These are phyloP conservation scores for Gobiocypris rarus DNA, from an alignment of 2,113 vertebrate genomes.

Conservation along the genomic window DNA sequence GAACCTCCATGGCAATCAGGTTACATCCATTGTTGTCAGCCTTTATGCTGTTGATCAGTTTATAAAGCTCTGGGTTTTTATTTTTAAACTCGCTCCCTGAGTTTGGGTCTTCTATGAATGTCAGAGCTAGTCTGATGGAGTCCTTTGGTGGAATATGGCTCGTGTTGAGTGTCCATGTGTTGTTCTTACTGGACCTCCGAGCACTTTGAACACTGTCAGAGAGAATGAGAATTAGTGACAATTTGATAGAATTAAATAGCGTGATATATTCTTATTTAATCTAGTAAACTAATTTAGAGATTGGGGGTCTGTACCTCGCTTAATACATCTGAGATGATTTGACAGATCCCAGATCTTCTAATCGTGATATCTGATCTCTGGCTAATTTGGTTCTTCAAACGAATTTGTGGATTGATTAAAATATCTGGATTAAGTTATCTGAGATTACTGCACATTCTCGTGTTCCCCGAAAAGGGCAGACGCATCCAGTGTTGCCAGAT, in stretches of 20 bases:
- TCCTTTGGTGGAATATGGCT: constrained; percentile 43
- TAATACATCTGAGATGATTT: too few species aligned
- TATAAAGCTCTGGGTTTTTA: constrained; percentile 29
- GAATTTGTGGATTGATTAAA: too few species aligned
- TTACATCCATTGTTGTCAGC: constrained; percentile 8
- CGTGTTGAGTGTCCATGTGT: not conserved
- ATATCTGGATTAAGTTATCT: too few species aligned
- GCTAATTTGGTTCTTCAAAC: too few species aligned
- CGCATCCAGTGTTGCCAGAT: too few species aligned
- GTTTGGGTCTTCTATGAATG: not conserved
- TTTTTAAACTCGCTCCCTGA: not conserved
- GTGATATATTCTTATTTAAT: not conserved
- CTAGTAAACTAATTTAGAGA: not conserved
- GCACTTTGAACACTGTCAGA: constrained; percentile 16
- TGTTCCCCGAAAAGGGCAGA: too few species aligned
- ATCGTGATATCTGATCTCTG: too few species aligned
- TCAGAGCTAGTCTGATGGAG: constrained; percentile 24
- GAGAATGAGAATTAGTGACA: constrained; percentile 9
- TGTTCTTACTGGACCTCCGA: not conserved
- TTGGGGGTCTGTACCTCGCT: too few species aligned
- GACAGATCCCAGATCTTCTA: too few species aligned
- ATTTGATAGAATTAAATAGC: not conserved
- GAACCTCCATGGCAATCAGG: constrained; percentile 40
- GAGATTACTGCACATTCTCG: too few species aligned
- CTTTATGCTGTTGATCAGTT: constrained; percentile 31